Evolutionary conservation across 23 tunicate genomes (phyloP).

Genomic region (Halocynthia aurantium): DNA sequence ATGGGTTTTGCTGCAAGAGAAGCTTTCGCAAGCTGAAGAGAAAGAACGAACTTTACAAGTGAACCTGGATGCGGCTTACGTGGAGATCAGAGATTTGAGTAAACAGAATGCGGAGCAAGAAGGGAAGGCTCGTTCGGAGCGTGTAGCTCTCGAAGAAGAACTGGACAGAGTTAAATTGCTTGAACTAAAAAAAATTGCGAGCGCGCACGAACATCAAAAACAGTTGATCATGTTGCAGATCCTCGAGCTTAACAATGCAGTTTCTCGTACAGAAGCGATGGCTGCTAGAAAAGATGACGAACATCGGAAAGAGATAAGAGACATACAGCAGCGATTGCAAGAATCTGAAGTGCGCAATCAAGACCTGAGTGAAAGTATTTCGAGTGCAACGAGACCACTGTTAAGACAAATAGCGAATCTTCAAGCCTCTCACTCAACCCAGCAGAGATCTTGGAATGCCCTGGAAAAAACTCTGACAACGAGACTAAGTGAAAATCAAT

Average conservation of each 20-base stretch:
- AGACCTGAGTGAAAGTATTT: slow-evolving; percentile 66
- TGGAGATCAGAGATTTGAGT: slow-evolving; percentile 71
- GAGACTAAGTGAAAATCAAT: slow-evolving; percentile 65
- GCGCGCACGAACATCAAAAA: slow-evolving; percentile 68
- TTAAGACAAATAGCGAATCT: slow-evolving; percentile 78
- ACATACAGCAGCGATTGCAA: slow-evolving; percentile 79
- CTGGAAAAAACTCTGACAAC: slow-evolving; percentile 70
- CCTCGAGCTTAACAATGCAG: slow-evolving; percentile 36
- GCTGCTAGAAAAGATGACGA: slow-evolving; percentile 64
- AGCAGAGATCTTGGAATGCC: slow-evolving; percentile 74
- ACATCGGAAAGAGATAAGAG: slow-evolving; percentile 60
- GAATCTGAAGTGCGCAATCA: slow-evolving; percentile 82
- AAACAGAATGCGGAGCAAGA: slow-evolving; percentile 56
- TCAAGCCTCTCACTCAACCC: slow-evolving; percentile 66
- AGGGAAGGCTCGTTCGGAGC: slow-evolving; percentile 35
- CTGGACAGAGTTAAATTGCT: slow-evolving; percentile 43
- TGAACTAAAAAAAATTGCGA: slow-evolving; percentile 36
- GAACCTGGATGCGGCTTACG: slow-evolving; percentile 80
- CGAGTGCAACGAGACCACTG: slow-evolving; percentile 78
- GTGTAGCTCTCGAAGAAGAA: slow-evolving; percentile 32
- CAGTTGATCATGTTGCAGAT: slow-evolving; percentile 50
- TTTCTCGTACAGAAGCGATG: slow-evolving; percentile 53
- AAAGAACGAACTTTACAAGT: slow-evolving; percentile 77
- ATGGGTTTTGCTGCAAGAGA: slow-evolving; percentile 30
- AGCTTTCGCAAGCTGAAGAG: slow-evolving; percentile 74